A percentile compares a stretch with the other conserved stretches of the same genome.
Conservation (phyloP, 2,113 vertebrate genomes). For the Myotis brandtii region DNA sequence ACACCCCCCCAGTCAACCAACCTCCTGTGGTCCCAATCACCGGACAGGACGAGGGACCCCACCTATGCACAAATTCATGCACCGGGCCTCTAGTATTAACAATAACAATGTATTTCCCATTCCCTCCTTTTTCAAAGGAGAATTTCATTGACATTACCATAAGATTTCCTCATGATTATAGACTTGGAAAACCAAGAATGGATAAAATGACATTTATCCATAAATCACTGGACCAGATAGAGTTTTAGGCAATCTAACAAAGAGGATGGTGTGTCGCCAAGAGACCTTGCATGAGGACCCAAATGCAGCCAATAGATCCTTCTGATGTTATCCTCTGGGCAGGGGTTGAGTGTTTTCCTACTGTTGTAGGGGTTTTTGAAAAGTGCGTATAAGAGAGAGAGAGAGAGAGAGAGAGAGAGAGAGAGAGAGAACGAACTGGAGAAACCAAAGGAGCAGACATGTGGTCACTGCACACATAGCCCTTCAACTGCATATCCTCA, state of each 20-base stretch:
- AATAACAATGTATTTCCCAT: not conserved
- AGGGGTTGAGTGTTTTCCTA: not conserved
- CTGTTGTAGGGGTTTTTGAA: not conserved
- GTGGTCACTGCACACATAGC: not conserved
- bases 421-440: not conserved
- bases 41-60: no score
- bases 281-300: not conserved
- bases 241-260: not conserved
- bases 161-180: not conserved
- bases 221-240: not conserved
- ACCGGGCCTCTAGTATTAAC: not conserved
- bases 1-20: no score
- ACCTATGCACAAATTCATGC: no score
- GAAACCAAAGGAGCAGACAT: not conserved
- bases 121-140: not conserved
- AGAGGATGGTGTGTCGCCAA: not conserved
- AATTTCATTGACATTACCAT: not conserved
- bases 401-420: not conserved
- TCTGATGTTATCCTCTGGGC: not conserved
- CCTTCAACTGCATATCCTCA: not conserved
- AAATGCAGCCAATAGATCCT: not conserved
- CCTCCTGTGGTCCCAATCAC: no score
- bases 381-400: not conserved
- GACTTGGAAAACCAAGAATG: not conserved
- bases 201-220: not conserved